A percentile compares a stretch with the other conserved stretches of the same genome.
These are phyloP conservation scores for Seira sanloemensis DNA, from an alignment of 2,888 invertebrate genomes.

Conservation along the genomic window DNA sequence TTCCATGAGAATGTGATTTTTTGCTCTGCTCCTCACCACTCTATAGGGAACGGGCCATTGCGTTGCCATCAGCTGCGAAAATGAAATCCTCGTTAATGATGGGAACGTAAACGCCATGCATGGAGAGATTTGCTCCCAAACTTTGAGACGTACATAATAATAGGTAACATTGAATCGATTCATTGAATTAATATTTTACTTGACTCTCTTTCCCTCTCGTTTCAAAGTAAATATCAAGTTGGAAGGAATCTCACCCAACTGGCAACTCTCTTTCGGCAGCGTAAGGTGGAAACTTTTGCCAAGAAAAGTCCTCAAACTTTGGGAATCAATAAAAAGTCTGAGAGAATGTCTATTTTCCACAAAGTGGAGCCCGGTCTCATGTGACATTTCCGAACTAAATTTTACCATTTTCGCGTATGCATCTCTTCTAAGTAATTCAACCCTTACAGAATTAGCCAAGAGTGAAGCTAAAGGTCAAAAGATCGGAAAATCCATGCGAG, in stretches of 20 bases:
- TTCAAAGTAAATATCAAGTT: neutral
- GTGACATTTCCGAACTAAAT: conserved; percentile 51
- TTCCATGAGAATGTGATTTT: conserved; percentile 36
- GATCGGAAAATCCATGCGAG: conserved; percentile 72
- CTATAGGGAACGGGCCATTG: neutral
- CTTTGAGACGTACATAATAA: no score
- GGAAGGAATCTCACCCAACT: neutral
- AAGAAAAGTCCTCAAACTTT: neutral
- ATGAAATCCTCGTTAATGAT: neutral
- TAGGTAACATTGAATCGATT: no score
- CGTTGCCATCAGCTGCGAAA: neutral
- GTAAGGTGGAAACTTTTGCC: conserved; percentile 1
- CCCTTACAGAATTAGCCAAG: conserved; percentile 60
- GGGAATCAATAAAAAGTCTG: conserved; percentile 23
- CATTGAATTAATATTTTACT: neutral
- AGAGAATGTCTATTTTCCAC: no score
- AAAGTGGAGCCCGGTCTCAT: no score
- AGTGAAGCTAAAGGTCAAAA: conserved; percentile 69
- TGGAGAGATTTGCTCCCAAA: no score
- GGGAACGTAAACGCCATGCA: neutral
- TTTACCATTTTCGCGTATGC: conserved; percentile 43
- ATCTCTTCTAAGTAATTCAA: conserved; percentile 52
- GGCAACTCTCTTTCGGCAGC: neutral
- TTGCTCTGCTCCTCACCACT: conserved; percentile 17
- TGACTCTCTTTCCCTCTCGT: neutral